phyloP scores from a whole-genome alignment of 2,113 vertebrate genomes.

The Leucopternis melanops region DNA sequence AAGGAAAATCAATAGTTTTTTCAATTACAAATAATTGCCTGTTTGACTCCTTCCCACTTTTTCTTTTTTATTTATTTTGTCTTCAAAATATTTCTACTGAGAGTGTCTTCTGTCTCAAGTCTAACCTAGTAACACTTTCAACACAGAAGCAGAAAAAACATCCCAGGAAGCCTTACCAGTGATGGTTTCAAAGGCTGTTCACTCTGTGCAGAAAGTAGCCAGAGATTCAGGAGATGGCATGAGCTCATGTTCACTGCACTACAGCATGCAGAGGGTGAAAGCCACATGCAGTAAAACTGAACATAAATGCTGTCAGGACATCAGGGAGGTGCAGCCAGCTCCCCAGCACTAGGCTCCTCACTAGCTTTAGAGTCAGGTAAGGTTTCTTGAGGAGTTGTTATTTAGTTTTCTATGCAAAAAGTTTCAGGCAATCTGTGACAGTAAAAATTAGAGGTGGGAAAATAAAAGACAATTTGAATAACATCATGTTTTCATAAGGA shows the following conservation, averaged over 20 bases:
- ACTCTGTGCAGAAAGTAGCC: not conserved
- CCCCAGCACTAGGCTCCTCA: not conserved
- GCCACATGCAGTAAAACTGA: not conserved
- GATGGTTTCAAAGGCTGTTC: not conserved
- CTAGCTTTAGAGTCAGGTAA: not conserved
- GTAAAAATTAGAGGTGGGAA: not conserved
- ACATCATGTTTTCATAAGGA: not conserved
- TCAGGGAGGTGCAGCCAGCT: not conserved
- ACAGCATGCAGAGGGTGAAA: not conserved
- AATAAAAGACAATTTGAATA: not conserved
- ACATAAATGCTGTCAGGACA: not conserved
- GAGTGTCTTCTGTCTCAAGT: slow-evolving; percentile 1
- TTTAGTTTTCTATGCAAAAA: not conserved
- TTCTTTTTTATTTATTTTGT: slow-evolving; percentile 77
- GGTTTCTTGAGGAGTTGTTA: not conserved
- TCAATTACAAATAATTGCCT: slow-evolving; percentile 79
- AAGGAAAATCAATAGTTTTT: slow-evolving; percentile 81
- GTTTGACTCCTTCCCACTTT: slow-evolving; percentile 69
- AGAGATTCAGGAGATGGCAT: not conserved
- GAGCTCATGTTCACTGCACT: not conserved
- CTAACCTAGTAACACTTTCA: not conserved
- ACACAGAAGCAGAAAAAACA: not conserved
- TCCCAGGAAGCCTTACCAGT: not conserved
- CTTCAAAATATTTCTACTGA: slow-evolving; percentile 62
- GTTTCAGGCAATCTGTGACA: not conserved